Percentiles rank a stretch among this genome's conserved stretches.
phyloP scores from a whole-genome alignment of 2,797 vertebrate genomes.

The Poeciliopsis infans region DNA sequence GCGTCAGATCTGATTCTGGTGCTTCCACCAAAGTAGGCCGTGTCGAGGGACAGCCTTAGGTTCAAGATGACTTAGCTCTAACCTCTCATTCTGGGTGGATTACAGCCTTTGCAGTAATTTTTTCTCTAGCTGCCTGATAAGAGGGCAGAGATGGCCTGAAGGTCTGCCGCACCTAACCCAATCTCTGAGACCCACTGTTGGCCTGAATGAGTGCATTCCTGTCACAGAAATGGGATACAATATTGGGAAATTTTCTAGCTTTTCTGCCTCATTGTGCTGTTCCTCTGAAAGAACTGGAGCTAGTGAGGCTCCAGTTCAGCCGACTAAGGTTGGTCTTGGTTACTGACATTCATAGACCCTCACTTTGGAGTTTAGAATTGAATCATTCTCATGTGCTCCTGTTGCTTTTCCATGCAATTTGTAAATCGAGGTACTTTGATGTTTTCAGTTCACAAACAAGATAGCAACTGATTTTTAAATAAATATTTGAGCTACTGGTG shows the following conservation, averaged over 20 bases:
- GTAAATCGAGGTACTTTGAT: background rate
- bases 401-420: background rate
- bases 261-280: background rate
- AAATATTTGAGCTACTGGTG: background rate
- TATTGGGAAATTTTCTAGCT: background rate
- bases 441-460: background rate
- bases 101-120: background rate
- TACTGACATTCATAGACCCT: background rate
- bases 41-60: background rate
- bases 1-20: background rate
- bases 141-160: background rate
- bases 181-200: background rate
- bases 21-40: background rate
- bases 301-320: background rate
- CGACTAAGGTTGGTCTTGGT: background rate
- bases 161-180: background rate
- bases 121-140: background rate
- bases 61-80: background rate
- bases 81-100: background rate
- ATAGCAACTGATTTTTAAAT: background rate
- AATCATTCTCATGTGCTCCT: background rate
- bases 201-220: background rate
- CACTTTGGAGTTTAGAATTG: background rate
- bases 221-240: background rate
- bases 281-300: background rate